phyloP scores from a whole-genome alignment of 2,888 invertebrate genomes.

The Ephialtes manifestator region DNA sequence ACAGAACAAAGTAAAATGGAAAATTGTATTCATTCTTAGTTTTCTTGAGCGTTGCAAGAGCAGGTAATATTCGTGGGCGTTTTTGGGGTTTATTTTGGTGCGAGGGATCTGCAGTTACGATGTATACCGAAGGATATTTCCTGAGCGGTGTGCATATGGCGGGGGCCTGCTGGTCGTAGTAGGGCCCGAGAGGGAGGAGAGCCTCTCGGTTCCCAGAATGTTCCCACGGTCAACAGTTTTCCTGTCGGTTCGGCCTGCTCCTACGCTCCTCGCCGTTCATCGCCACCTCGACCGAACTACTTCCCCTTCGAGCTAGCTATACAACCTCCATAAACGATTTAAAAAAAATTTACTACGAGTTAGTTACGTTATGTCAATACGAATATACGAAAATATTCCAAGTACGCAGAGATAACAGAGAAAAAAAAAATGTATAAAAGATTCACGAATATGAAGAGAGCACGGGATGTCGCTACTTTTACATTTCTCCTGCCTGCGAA shows the following conservation, averaged over 20 bases:
- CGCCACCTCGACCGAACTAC: constrained; percentile 31
- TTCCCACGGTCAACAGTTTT: constrained; percentile 86
- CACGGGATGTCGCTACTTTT: constrained; percentile 16
- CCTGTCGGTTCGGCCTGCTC: constrained; percentile 71
- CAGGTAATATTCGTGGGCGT: constrained; percentile 12
- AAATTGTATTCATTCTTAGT: neutral
- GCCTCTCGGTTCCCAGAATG: constrained; percentile 82
- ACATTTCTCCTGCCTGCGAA: constrained; percentile 53
- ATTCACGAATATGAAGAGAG: neutral
- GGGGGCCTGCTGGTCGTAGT: constrained; percentile 74
- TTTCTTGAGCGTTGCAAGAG: neutral
- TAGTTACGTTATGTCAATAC: neutral
- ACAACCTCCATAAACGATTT: neutral
- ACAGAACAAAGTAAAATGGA: neutral
- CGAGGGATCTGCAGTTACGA: constrained; percentile 51
- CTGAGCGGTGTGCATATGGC: constrained; percentile 84
- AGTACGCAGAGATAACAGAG: neutral
- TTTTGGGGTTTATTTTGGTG: constrained; percentile 65
- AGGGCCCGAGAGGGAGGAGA: constrained; percentile 76
- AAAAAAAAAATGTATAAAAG: neutral
- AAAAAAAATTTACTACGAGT: neutral
- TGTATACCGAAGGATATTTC: constrained; percentile 78
- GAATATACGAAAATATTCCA: neutral
- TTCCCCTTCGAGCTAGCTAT: neutral
- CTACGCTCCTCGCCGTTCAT: constrained; percentile 54